Conservation (phyloP, 1,140 invertebrate genomes). For the Euborellia annulipes region DNA sequence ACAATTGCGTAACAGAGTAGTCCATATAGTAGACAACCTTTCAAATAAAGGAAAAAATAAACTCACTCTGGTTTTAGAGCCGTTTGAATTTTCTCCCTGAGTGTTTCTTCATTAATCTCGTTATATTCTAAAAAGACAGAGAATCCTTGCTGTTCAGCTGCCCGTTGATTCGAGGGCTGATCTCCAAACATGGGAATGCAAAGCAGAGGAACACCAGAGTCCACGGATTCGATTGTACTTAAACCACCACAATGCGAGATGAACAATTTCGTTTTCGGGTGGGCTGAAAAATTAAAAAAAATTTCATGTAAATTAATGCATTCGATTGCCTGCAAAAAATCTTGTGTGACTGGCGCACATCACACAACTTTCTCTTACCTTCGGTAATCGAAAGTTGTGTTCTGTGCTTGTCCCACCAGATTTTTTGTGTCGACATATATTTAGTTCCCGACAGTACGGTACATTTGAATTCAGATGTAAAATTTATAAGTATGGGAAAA, state of each 20-base stretch:
- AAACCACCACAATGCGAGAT: slow-evolving; percentile 34
- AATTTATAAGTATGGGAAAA: too few relatives aligned
- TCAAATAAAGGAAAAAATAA: background rate
- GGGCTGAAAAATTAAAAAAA: slow-evolving; percentile 17
- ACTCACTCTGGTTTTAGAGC: slow-evolving; percentile 16
- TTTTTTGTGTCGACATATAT: too few relatives aligned
- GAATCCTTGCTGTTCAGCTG: slow-evolving; percentile 12
- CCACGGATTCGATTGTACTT: slow-evolving; percentile 28
- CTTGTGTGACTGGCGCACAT: too few relatives aligned
- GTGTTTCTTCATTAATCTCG: slow-evolving; percentile 20
- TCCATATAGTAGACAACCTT: too few relatives aligned
- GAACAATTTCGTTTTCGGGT: slow-evolving; percentile 28
- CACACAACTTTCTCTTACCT: too few relatives aligned
- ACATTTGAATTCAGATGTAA: too few relatives aligned
- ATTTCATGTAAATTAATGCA: too few relatives aligned
- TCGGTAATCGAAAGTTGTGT: too few relatives aligned
- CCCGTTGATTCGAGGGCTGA: slow-evolving; percentile 26
- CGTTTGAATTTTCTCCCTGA: slow-evolving; percentile 19
- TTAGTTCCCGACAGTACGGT: too few relatives aligned
- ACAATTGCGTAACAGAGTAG: too few relatives aligned
- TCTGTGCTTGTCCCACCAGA: too few relatives aligned
- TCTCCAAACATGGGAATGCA: slow-evolving; percentile 32
- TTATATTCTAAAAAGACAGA: slow-evolving; percentile 14
- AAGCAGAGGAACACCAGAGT: slow-evolving; percentile 30
- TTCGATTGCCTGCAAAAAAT: too few relatives aligned